phyloP scores from a whole-genome alignment of 2,113 vertebrate species.

The Haplotaxodon microlepis region DNA sequence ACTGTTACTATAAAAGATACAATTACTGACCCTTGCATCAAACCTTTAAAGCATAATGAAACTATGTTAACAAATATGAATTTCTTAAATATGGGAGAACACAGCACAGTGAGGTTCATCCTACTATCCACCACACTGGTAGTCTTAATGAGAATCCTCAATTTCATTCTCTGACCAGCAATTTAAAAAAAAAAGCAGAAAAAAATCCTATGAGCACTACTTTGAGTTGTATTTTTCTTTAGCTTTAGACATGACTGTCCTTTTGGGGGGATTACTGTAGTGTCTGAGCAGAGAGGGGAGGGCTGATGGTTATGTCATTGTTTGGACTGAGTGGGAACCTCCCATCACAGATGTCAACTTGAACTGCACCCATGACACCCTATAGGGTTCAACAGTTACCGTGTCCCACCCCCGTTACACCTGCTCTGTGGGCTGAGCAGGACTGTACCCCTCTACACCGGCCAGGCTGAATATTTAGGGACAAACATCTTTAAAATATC shows the following conservation, averaged over 20 bases:
- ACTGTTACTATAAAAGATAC: not conserved
- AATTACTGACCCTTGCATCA: not conserved
- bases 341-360: conserved; percentile 39
- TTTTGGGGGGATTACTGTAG: not conserved
- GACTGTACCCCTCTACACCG: not conserved
- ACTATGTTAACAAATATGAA: not conserved
- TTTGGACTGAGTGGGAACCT: conserved; percentile 12
- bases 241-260: not conserved
- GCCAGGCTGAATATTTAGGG: not conserved
- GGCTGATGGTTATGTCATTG: conserved; percentile 1
- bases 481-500: not conserved
- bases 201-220: not conserved
- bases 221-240: not conserved
- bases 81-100: not conserved
- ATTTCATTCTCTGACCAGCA: not conserved
- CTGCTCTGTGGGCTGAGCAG: not conserved
- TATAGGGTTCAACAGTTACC: conserved; percentile 3
- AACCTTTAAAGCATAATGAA: not conserved
- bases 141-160: not conserved
- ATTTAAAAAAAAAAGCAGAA: not conserved
- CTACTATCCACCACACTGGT: not conserved
- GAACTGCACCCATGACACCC: conserved; percentile 20
- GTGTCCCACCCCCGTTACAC: not conserved
- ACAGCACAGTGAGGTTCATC: not conserved
- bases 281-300: not conserved